Conservation (phyloP, 2,797 vertebrate genomes). For the Tamandua tetradactyla region DNA sequence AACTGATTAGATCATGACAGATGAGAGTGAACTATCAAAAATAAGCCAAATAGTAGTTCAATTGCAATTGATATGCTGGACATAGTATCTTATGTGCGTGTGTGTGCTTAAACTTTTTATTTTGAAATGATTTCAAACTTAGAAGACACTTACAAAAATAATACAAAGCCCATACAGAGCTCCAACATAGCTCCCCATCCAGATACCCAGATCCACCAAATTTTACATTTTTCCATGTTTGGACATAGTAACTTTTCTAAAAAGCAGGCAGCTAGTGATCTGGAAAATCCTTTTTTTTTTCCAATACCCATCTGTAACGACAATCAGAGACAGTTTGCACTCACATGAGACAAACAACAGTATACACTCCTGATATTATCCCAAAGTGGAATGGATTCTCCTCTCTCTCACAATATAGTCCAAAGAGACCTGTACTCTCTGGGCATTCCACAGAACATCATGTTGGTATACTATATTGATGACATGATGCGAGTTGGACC, state of each 20-base stretch:
- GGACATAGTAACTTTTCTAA: background rate
- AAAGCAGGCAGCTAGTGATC: background rate
- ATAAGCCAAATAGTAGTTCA: background rate
- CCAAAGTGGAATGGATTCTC: background rate
- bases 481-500: background rate
- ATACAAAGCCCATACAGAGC: too few species aligned
- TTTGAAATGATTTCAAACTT: too few species aligned
- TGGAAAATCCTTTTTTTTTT: background rate
- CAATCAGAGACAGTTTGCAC: background rate
- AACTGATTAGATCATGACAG: background rate
- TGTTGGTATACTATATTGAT: too few species aligned
- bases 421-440: too few species aligned
- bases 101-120: too few species aligned
- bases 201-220: too few species aligned
- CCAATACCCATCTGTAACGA: background rate
- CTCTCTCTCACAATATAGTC: background rate
- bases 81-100: background rate
- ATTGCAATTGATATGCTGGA: background rate
- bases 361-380: background rate
- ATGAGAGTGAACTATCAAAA: background rate
- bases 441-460: too few species aligned
- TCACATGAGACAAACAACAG: too few species aligned
- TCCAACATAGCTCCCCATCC: too few species aligned
- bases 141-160: too few species aligned
- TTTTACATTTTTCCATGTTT: too few species aligned